Base-by-base conservation (phyloP, 2,888 invertebrate genomes). In the Phasia obesa region DNA sequence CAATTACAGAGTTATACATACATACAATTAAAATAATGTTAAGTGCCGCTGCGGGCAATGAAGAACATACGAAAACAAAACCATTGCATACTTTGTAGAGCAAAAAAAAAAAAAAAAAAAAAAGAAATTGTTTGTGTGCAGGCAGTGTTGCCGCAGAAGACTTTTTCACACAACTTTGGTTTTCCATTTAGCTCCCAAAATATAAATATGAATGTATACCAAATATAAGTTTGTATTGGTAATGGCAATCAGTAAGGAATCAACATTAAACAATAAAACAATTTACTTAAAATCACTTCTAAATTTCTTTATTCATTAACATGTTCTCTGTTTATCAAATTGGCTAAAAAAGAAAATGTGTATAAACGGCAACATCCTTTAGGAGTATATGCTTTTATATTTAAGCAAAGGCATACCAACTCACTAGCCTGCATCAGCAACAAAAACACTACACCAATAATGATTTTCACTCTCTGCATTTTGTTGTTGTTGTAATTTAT, bases 1-100 rank as follows among this genome's bases (percentile, higher is more conserved):
- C 55, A 70, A 4, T 9, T 49, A n/a, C 57, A 64, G 13, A 60
- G n/a, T 23, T 27, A 7, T 17, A 69, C 25, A 47, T 35, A 19
- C 42, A 55, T 70, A 76, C 83, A 76, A 83, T 79, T 83, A 60
- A 83, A 83, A 83, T 79, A 83, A 83, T 83, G 79, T 79, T 84
- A 81, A 81, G 84, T 81, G 81, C 23, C 53, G 81, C 81, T 81
- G 64, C 55, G 81, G 84, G 81, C 81, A 59, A 60, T 60, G 77
- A 44, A 81, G 77, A 75, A 79, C 55, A 75, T 71, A 42, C 57
- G 21, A 71, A 75, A 79, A 70, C 53, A 62, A 83, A 82, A 79
- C 42, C 71, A 73, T 71, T 65, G 71, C 75, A 83, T 76, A 79
- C 83, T 83, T 83, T 83, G 44, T 65, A 65, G 75, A 60, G 79